These are phyloP conservation scores for Barnardius zonarius DNA, from an alignment of 2,113 vertebrate genomes.

Conservation along the genomic window DNA sequence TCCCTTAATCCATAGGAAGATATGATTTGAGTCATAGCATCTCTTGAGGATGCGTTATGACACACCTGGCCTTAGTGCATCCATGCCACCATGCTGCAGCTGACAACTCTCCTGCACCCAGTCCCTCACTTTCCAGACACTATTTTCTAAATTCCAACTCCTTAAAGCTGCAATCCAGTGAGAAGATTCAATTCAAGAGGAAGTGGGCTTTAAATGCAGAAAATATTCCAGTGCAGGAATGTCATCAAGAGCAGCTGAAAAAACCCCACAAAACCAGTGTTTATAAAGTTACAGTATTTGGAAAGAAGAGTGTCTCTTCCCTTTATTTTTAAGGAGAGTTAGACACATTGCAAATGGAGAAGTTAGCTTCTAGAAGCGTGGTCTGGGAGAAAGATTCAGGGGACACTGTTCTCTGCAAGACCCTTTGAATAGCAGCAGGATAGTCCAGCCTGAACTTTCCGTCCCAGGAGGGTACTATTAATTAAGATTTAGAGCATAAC, in stretches of 20 bases:
- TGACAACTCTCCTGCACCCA: background rate
- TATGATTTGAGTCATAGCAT: background rate
- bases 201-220: background rate
- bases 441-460: background rate
- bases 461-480: background rate
- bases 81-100: background rate
- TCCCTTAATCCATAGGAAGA: background rate
- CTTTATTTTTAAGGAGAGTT: background rate
- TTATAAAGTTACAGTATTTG: background rate
- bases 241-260: background rate
- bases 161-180: background rate
- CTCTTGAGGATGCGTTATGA: background rate
- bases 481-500: background rate
- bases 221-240: background rate
- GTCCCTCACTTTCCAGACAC: background rate
- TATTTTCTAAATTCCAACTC: background rate
- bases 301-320: background rate
- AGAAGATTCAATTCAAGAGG: background rate
- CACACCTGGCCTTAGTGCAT: background rate
- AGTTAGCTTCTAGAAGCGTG: background rate
- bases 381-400: background rate
- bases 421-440: background rate
- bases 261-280: rapidly evolving
- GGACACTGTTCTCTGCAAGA: background rate
- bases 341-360: background rate